Evolutionary conservation across 2,797 vertebrate genomes (phyloP), one percentile per base, ranked within the genome.

Genomic region (Octomys mimax): DNA sequence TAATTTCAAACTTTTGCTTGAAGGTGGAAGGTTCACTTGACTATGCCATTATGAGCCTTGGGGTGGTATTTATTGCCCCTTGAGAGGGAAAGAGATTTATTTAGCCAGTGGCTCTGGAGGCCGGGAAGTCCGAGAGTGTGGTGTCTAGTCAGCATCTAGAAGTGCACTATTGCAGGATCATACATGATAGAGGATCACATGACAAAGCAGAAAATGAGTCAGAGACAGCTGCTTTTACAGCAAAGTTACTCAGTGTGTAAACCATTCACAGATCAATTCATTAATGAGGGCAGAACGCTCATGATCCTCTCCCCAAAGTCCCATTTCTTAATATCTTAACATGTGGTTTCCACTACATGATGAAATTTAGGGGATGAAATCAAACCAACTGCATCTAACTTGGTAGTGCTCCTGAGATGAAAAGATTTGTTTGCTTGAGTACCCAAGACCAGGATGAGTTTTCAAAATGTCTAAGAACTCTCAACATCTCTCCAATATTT

Each of bases 1-100:
- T 93, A 77, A 95, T 79, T 89, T 84, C 14, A 79, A 42, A 19
- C 31, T 73, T 94, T 97, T 92, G 11, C 36, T 54, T 96, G 57
- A 94, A 86, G 28, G 49, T 88, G 9, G 13, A 70, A 79, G 92
- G 33, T 75, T 94, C 73, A 91, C 6, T 82, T 87, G 36, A 31
- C 46, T 86, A 73, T 75, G 83, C 24, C 28, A 1, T 82, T 75
- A 75, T 79, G 19, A 66, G 14, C 31, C 11, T 75, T 66, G 18
- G 11, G 68, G 13, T 85, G 79, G 1, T 54, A 88, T 92, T 92
- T 79, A 80, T 86, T 73, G n/a, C 14, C 11, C 46, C 61, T 83
- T 92, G 62, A 92, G 87, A 88, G 78, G 42, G 61, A 68, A 49
- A 49, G 24, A 24, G 2, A 11, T 36, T 21, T 80, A 39, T 54